Evolutionary conservation across 2,113 vertebrate genomes (phyloP), one percentile per base, ranked within the genome.

Genomic region (Rhynchopsitta pachyrhyncha): DNA sequence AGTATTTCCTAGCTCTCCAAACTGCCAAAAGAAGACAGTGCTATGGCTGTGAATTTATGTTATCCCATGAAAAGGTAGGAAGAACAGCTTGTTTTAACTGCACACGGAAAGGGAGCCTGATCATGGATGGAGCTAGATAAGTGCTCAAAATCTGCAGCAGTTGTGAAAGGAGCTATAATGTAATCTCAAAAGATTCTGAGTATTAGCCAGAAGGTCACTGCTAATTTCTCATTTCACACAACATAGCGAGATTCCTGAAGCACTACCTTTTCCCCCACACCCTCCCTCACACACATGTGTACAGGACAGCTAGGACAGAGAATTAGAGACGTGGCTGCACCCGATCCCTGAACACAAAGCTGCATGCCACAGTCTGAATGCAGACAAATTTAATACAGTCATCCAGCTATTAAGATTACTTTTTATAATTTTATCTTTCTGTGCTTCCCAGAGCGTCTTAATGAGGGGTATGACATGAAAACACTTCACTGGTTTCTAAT

Each of bases 231-330:
- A 49, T 42, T 83, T 88, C 68, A 44, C 44, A 69, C 62, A 44
- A 28, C 1, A 52, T 6, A 52, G 74, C 17, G 33, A n/a, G 44
- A 49, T 80, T 90, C 59, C 44, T 14, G 1, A n/a, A 67, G 78
- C 0, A 0, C 25, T 46, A 3, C 13, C 57, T 84, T n/a, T 12
- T 53, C 75, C 17, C 17, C 19, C 69, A 25, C 27, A 9, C 50
- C n/a, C 66, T 60, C 86, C 69, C 69, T 24, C 46, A 6, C 12
- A 13, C 50, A 6, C 4, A 2, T 4, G 52, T 24, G 10, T 1
- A 4, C 3, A 27, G 5, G 0, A 13, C 24, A 5, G 2, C 62
- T 9, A 2, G 0, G 0, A 13, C 1, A 42, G 13, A 53, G 39
- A 79, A 17, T 4, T 41, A 75, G 35, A 82, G 78, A 16, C 0